Evolutionary conservation across 2,797 vertebrate genomes (phyloP), one percentile per base, ranked within the genome.

Genomic region (Dryobates pubescens): DNA sequence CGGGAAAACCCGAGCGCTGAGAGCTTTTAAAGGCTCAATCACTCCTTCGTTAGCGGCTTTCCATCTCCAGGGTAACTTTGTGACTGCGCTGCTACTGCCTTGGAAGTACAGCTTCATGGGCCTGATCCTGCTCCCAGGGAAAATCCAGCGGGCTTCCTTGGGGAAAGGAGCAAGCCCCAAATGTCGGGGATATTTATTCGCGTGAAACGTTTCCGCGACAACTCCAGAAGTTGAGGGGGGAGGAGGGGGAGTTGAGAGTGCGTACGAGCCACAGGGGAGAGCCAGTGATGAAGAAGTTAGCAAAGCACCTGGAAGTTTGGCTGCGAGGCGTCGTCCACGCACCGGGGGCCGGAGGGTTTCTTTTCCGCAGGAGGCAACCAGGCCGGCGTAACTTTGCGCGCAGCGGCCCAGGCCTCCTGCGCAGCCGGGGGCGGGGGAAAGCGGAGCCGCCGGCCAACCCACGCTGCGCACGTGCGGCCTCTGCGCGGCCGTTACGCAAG

Each of bases 291-390:
- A 24, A 82, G 51, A 84, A 93, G 81, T 94, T 86, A 29, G 27
- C 51, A 19, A 72, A 90, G 71, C 81, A 87, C 89, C 86, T 72
- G 78, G 65, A 92, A 95, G 88, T 95, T 90, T 45, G 86, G 65
- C 77, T 68, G 73, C 36, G 24, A 73, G 53, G 45, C 32, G n/a
- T 49, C 61, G 7, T 43, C 57, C 49, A 29, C 83, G 23, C 74
- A 30, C 45, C 36, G 17, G 36, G 64, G 20, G 6, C 57, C 58
- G 30, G 6, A 20, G 63, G 49, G 27, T 43, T 72, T 47, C 53
- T 51, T 51, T 53, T n/a, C 87, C 59, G 16, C 56, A 6, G 57
- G 38, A 83, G 53, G 43, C 72, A 27, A 2, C 32, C 4, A 51
- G 17, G 8, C 38, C 65, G 58, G 77, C 58, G 72, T 16, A 51